These are phyloP conservation scores for Drosophila eugracilis DNA, from an alignment of 1,140 invertebrate species.

Conservation along the genomic window DNA sequence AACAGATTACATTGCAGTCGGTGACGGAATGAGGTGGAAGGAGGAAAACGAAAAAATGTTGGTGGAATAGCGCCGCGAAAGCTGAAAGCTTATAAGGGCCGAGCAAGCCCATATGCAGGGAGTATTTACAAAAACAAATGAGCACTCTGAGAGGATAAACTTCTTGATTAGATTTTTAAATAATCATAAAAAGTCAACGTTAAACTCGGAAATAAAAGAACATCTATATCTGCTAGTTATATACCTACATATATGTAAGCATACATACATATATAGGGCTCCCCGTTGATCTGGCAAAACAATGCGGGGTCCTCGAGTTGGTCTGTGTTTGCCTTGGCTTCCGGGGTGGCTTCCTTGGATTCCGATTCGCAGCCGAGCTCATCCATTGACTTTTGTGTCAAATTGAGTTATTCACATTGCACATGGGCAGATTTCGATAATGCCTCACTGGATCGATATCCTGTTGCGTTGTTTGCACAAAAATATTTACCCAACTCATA, in stretches of 20 bases:
- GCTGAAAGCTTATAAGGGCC: too few relatives aligned
- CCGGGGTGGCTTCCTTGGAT: conserved; percentile 66
- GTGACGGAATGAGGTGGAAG: too few relatives aligned
- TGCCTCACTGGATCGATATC: conserved; percentile 74
- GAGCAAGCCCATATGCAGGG: too few relatives aligned
- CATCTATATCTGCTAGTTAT: neutral
- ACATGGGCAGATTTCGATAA: conserved; percentile 73
- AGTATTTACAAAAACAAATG: too few relatives aligned
- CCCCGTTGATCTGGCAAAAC: conserved; percentile 32
- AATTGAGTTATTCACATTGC: conserved; percentile 73
- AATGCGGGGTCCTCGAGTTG: conserved; percentile 46
- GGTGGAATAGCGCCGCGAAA: too few relatives aligned
- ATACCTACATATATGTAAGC: neutral
- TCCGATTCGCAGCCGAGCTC: conserved; percentile 39
- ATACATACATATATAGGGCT: neutral
- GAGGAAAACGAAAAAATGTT: too few relatives aligned
- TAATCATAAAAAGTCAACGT: too few relatives aligned
- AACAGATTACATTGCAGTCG: too few relatives aligned
- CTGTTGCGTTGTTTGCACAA: conserved; percentile 84
- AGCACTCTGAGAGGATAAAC: too few relatives aligned
- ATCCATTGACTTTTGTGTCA: conserved; percentile 80
- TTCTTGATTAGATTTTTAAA: too few relatives aligned
- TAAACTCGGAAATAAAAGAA: neutral
- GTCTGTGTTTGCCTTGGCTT: conserved; percentile 44
- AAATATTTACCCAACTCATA: conserved; percentile 84